phyloP scores from a whole-genome alignment of 2,797 vertebrate species.

The Enteromius paludinosus region DNA sequence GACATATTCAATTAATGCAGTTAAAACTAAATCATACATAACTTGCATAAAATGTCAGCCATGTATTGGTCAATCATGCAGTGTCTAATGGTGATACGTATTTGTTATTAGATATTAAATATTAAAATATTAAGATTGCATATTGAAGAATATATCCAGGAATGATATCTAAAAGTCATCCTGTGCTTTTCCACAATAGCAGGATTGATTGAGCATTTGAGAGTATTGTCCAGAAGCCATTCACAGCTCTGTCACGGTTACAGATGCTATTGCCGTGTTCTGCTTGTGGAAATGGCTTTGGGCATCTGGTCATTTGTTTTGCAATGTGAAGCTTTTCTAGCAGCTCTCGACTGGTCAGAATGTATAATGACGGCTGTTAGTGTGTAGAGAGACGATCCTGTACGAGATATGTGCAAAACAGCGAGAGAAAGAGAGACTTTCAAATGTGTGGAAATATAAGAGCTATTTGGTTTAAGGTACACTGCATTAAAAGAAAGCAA shows the following conservation, averaged over 20 bases:
- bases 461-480: conserved; percentile 1
- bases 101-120: neutral
- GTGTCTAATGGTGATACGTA: neutral
- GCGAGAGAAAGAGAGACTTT: neutral
- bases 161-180: neutral
- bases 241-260: conserved; percentile 11
- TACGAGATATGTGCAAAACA: conserved; percentile 24
- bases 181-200: neutral
- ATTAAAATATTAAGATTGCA: neutral
- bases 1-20: neutral
- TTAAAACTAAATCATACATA: neutral
- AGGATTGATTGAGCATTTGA: conserved; percentile 23
- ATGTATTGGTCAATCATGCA: neutral
- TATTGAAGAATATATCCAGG: neutral
- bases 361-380: conserved; percentile 58
- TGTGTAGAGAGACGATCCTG: conserved; percentile 50
- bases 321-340: conserved; percentile 29
- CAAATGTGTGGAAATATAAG: conserved; percentile 5
- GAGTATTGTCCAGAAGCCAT: neutral
- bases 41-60: neutral
- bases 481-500: neutral
- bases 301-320: conserved; percentile 39
- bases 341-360: conserved; percentile 45
- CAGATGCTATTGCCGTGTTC: conserved; percentile 33
- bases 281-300: conserved; percentile 34